Base-by-base conservation (phyloP, 2,797 vertebrate genomes). In the Oreortyx pictus region DNA sequence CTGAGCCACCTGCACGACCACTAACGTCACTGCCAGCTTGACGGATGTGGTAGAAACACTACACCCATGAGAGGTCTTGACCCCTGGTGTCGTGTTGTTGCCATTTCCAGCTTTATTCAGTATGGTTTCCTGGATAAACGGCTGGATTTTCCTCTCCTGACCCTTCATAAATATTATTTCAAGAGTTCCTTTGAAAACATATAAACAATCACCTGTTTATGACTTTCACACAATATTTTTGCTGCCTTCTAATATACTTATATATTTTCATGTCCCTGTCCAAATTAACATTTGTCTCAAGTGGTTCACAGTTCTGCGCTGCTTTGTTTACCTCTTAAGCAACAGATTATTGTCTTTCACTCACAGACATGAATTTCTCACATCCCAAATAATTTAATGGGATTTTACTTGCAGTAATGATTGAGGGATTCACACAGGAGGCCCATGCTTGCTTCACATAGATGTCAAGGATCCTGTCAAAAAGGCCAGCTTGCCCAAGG, bases 121-220 rank as follows among this genome's bases (percentile, higher is more conserved):
- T 27, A 71, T 27, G 77, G 64, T 72, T 96, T 95, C 89, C 94
- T 92, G 82, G 25, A 94, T 82, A 93, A 94, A 95, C 35, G 93
- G 17, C 43, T 86, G 64, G 13, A 65, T 89, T 92, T 84, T 88
- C 67, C 72, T 89, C 54, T 71, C 49, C 57, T 92, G 75, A 82
- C 52, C 74, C 43, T 86, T 82, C 3, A 13, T 65, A 95, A 96
- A 93, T 92, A 92, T 82, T 91, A 89, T 94, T 89, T 88, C 35
- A 86, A 84, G 80, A 43, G 13, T 68, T 80, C 65, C 46, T 80
- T 91, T 82, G 60, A 95, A 94, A 76, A 2, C 25, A 7, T 81
- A 25, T 47, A 90, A 90, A 87, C 57, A 73, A 80, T 75, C 68
- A 92, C 72, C 66, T 85, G 82, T 91, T 93, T 95, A 92, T 52